A percentile compares a stretch with the other conserved stretches of the same genome.
phyloP scores from a whole-genome alignment of 1,140 invertebrate genomes.

The Drosophila watanabei region DNA sequence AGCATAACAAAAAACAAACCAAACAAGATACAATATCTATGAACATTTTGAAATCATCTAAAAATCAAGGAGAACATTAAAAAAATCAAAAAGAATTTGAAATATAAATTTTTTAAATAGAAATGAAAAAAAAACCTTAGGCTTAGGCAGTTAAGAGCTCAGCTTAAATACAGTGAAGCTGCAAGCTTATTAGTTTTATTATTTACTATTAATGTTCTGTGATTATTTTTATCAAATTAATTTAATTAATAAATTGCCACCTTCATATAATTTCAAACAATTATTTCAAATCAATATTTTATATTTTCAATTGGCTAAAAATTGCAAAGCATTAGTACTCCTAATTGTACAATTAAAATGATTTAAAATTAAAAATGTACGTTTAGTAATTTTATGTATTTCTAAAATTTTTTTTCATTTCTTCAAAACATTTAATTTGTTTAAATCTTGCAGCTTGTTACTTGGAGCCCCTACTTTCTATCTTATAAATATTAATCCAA shows the following conservation, averaged over 20 bases:
- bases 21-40: constrained; percentile 36
- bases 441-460: constrained; percentile 51
- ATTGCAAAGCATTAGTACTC: not conserved
- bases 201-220: not conserved
- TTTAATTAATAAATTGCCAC: not conserved
- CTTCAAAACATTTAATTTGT: not conserved
- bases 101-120: not conserved
- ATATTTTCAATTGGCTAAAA: not conserved
- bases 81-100: not conserved
- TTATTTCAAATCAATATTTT: not conserved
- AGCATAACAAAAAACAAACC: constrained; percentile 37
- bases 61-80: constrained; percentile 7
- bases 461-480: constrained; percentile 7
- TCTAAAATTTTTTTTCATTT: not conserved
- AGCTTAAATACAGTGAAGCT: constrained; percentile 53
- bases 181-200: constrained; percentile 28
- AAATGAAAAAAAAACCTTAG: no score
- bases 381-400: not conserved
- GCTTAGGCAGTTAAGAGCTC: constrained; percentile 1
- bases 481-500: constrained; percentile 52
- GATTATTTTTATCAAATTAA: not conserved
- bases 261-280: constrained; percentile 1
- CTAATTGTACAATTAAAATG: no score
- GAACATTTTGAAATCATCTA: constrained; percentile 11
- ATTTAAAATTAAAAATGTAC: no score